phyloP scores from a whole-genome alignment of 2,113 vertebrate species.

The Cranoglanis bouderius region DNA sequence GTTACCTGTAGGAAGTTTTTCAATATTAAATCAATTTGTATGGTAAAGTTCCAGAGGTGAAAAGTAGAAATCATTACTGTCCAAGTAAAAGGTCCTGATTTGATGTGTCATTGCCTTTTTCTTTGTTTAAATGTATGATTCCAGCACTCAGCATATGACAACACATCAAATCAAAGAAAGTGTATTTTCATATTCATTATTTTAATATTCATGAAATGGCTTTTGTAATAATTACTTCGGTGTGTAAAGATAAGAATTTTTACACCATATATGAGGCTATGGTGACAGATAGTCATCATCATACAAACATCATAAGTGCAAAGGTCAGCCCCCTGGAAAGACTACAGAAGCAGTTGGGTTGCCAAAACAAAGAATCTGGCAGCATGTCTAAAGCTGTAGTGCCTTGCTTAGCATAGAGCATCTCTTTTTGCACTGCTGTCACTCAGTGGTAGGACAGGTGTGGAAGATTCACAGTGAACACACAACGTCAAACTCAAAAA shows the following conservation, averaged over 20 bases:
- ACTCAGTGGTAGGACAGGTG: slow-evolving; percentile 66
- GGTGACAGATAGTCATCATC: not conserved
- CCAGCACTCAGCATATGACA: not conserved
- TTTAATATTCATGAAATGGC: not conserved
- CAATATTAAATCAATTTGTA: not conserved
- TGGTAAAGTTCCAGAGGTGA: not conserved
- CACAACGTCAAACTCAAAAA: not conserved
- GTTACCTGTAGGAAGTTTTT: not conserved
- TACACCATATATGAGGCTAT: not conserved
- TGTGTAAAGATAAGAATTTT: not conserved
- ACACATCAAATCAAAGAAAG: not conserved
- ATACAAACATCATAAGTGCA: not conserved
- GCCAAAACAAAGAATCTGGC: not conserved
- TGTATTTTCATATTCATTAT: not conserved
- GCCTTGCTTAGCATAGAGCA: slow-evolving; percentile 31
- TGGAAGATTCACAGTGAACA: slow-evolving; percentile 39
- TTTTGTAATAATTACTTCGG: not conserved
- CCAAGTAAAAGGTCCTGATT: not conserved
- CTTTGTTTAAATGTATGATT: not conserved
- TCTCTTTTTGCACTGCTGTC: slow-evolving; percentile 57
- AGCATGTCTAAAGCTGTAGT: not conserved
- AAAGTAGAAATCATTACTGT: not conserved
- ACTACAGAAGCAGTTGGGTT: not conserved
- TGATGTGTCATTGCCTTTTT: not conserved
- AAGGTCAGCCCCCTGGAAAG: not conserved